Conservation (phyloP, 2,797 vertebrate species). For the Halcyon chelicuti region DNA sequence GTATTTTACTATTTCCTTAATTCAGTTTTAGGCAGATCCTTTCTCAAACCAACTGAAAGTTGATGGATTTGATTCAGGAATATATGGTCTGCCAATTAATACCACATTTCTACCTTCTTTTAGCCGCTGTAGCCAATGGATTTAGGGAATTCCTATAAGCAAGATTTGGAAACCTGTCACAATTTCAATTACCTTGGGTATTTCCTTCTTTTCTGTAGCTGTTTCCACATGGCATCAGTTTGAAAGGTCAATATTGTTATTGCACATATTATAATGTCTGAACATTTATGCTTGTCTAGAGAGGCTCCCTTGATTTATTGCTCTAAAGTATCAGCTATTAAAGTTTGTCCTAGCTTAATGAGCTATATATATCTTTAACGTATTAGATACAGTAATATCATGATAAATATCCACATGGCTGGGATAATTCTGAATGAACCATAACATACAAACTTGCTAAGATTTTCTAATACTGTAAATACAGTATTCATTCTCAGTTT, state of each 20-base stretch:
- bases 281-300: conserved; percentile 13
- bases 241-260: neutral
- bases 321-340: conserved; percentile 50
- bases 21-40: neutral
- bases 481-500: neutral
- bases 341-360: conserved; percentile 65
- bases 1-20: neutral
- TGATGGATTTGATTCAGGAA: neutral
- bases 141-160: neutral
- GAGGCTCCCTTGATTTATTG: conserved; percentile 56
- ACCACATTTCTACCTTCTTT: neutral
- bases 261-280: neutral
- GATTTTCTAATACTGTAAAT: conserved; percentile 18
- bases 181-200: neutral
- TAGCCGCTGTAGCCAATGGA: neutral
- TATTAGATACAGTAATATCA: conserved; percentile 25
- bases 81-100: neutral
- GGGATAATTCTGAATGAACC: conserved; percentile 65
- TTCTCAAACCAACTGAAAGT: neutral
- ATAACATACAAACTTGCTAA: conserved; percentile 27
- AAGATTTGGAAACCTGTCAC: neutral
- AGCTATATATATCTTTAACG: conserved; percentile 49
- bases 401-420: conserved; percentile 63
- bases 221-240: neutral
- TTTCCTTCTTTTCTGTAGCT: conserved; percentile 14